Evolutionary conservation across 2,888 invertebrate genomes (phyloP).

Genomic region (Brachynemurus nebulosus): DNA sequence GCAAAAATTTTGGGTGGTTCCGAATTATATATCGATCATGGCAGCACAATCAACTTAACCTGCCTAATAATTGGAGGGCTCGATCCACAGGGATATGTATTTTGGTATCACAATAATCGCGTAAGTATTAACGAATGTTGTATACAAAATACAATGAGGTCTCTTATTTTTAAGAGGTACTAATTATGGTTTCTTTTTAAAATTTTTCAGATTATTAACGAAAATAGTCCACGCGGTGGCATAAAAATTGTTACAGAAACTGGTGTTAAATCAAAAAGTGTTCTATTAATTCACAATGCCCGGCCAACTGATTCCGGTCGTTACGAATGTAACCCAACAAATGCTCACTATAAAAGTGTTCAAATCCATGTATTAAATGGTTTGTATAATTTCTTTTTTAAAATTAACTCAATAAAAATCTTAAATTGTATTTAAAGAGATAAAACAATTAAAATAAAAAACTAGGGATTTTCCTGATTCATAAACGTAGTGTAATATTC

Average conservation of each 20-base stretch:
- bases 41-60: conserved; percentile 1
- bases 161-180: background rate
- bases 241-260: background rate
- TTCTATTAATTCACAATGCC: background rate
- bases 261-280: background rate
- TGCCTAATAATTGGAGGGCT: background rate
- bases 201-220: conserved; percentile 1
- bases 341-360: background rate
- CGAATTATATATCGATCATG: conserved; percentile 1
- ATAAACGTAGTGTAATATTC: no score
- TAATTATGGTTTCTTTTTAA: no score
- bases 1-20: background rate
- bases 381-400: background rate
- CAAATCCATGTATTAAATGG: background rate
- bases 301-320: background rate
- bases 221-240: background rate
- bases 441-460: no score
- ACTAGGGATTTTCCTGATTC: no score
- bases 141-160: background rate
- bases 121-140: background rate
- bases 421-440: no score
- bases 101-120: conserved; percentile 1
- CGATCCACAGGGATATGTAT: conserved; percentile 1
- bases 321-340: conserved; percentile 4
- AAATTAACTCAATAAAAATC: no score